These are phyloP conservation scores for Orchesella flavescens DNA, from an alignment of 2,888 invertebrate genomes.

Conservation along the genomic window DNA sequence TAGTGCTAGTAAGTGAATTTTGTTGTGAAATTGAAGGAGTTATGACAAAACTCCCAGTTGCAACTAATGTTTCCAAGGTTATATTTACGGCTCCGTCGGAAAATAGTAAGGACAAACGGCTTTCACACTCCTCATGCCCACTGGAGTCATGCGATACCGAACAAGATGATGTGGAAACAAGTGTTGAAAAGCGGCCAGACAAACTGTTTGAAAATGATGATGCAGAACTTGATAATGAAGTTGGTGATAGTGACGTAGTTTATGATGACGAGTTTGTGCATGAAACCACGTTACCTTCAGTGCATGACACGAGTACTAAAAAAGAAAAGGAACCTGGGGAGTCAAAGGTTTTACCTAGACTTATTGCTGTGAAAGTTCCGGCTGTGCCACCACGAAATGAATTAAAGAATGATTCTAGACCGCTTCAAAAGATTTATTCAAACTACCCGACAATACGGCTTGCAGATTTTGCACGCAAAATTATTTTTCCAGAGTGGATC, in stretches of 20 bases:
- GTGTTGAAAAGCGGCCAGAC: background rate
- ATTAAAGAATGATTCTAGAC: conserved; percentile 30
- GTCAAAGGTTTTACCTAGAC: conserved; percentile 30
- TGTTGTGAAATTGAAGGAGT: conserved; percentile 26
- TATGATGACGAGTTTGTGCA: conserved; percentile 1
- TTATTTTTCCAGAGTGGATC: conserved; percentile 70
- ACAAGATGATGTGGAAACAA: background rate
- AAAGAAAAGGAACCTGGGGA: background rate
- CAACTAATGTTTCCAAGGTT: conserved; percentile 13
- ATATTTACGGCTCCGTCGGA: conserved; percentile 21
- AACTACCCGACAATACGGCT: conserved; percentile 67
- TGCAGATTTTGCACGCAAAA: conserved; percentile 68
- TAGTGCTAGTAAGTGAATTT: background rate
- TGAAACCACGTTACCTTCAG: background rate
- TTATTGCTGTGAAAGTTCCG: conserved; percentile 47
- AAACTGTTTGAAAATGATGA: background rate
- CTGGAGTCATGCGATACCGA: background rate
- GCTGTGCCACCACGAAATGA: conserved; percentile 34
- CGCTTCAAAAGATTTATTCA: conserved; percentile 24
- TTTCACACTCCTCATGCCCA: background rate
- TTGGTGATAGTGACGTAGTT: conserved; percentile 39
- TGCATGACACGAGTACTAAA: background rate
- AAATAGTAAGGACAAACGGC: background rate
- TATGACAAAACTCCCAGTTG: conserved; percentile 11
- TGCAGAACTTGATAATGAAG: background rate